Percentiles rank a stretch among this genome's conserved stretches.
phyloP scores from a whole-genome alignment of 2,797 vertebrate genomes.

The Luscinia megarhynchos region DNA sequence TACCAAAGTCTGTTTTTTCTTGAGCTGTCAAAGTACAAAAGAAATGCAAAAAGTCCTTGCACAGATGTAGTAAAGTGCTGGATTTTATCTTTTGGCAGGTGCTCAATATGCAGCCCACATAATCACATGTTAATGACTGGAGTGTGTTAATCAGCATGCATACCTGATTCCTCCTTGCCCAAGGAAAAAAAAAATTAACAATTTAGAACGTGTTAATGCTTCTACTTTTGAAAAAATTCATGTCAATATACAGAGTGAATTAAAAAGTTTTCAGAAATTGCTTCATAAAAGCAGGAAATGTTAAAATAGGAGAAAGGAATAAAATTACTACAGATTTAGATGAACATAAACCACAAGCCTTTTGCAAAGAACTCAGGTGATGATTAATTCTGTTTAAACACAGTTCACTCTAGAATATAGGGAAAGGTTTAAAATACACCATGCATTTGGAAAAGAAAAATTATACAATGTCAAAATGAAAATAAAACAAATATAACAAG shows the following conservation, averaged over 20 bases:
- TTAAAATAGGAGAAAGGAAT: constrained; percentile 22
- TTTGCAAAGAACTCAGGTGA: background rate
- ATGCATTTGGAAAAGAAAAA: background rate
- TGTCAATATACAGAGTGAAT: constrained; percentile 39
- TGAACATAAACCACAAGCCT: background rate
- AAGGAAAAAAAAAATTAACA: constrained; percentile 71
- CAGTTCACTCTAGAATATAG: background rate
- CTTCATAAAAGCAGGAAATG: constrained; percentile 7
- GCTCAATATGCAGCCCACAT: constrained; percentile 89
- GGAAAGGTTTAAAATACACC: background rate
- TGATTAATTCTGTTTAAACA: constrained; percentile 31
- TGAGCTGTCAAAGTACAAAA: constrained; percentile 77
- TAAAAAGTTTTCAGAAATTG: constrained; percentile 45
- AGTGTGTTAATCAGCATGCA: constrained; percentile 89
- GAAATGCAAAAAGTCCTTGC: constrained; percentile 77
- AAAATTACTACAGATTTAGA: background rate
- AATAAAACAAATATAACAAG: background rate
- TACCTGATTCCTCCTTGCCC: constrained; percentile 81
- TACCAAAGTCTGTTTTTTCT: constrained; percentile 62
- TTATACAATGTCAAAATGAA: background rate
- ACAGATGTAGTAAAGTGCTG: constrained; percentile 75
- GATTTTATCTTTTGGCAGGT: constrained; percentile 89
- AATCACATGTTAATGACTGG: constrained; percentile 87
- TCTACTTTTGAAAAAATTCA: constrained; percentile 70
- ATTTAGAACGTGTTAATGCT: constrained; percentile 69